phyloP scores from a whole-genome alignment of 37 sponge, comb jelly and placozoan genomes.

The Hormiphora californensis region DNA sequence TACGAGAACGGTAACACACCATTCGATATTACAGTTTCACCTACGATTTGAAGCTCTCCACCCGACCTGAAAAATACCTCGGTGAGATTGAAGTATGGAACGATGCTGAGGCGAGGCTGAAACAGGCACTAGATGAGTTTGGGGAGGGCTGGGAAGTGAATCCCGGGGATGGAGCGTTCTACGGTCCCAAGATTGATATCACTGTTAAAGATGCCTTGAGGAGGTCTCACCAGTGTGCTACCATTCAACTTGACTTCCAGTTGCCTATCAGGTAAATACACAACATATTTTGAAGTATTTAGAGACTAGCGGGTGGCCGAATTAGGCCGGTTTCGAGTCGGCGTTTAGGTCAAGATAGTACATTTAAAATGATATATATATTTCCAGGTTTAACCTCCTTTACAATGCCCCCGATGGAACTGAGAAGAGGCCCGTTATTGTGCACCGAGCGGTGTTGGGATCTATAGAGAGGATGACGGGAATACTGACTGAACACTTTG shows the following conservation, averaged over 20 bases:
- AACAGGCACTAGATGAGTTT: conserved; percentile 73
- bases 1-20: no score
- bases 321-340: no score
- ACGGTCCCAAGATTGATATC: conserved; percentile 99
- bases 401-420: conserved; percentile 51
- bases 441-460: conserved; percentile 95
- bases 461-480: conserved; percentile 95
- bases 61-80: conserved; percentile 88
- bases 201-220: conserved; percentile 78
- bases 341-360: no score
- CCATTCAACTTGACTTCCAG: conserved; percentile 98
- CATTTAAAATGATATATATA: no score
- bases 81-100: conserved; percentile 88
- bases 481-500: conserved; percentile 88
- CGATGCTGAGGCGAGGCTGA: conserved; percentile 81
- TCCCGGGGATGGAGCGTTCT: conserved; percentile 90
- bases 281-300: not conserved
- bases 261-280: conserved; percentile 64
- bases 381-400: not conserved
- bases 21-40: conserved; percentile 63
- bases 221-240: conserved; percentile 95
- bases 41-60: conserved; percentile 83
- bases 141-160: conserved; percentile 85
- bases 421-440: conserved; percentile 82
- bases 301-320: no score